Evolutionary conservation across 2,888 invertebrate species (phyloP).

Genomic region (Drosophila kuntzei): DNA sequence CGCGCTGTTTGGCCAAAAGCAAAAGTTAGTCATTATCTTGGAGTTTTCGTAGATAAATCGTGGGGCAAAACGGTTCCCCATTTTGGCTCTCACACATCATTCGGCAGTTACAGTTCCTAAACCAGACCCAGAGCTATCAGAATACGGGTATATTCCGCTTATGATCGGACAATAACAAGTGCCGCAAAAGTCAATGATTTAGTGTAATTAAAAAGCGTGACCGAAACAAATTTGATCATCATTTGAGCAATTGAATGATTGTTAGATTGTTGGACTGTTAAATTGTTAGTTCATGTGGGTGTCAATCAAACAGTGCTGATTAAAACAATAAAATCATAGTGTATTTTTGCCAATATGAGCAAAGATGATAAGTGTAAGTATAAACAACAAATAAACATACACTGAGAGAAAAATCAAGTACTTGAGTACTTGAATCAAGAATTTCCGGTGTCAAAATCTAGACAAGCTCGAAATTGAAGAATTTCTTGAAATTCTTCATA

Average conservation of each 20-base stretch:
- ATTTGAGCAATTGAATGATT: constrained; percentile 22
- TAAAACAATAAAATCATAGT: constrained; percentile 27
- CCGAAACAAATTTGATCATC: neutral
- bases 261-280: constrained; percentile 32
- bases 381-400: constrained; percentile 1
- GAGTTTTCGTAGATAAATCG: constrained; percentile 80
- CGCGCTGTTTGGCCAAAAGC: constrained; percentile 39
- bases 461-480: no score
- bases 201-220: constrained; percentile 2
- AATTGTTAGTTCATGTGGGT: constrained; percentile 25
- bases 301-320: constrained; percentile 9
- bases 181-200: constrained; percentile 11
- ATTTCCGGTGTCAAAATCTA: no score
- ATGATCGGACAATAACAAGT: constrained; percentile 41
- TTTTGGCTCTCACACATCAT: constrained; percentile 46
- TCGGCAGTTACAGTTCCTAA: constrained; percentile 39
- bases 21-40: constrained; percentile 75
- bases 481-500: no score
- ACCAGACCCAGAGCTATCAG: constrained; percentile 22
- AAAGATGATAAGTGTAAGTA: constrained; percentile 84
- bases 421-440: no score
- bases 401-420: no score
- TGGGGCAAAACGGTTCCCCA: constrained; percentile 30
- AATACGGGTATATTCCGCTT: constrained; percentile 36
- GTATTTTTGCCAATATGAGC: constrained; percentile 76